Conservation (phyloP, 2,113 vertebrate species). For the Lagopus muta region DNA sequence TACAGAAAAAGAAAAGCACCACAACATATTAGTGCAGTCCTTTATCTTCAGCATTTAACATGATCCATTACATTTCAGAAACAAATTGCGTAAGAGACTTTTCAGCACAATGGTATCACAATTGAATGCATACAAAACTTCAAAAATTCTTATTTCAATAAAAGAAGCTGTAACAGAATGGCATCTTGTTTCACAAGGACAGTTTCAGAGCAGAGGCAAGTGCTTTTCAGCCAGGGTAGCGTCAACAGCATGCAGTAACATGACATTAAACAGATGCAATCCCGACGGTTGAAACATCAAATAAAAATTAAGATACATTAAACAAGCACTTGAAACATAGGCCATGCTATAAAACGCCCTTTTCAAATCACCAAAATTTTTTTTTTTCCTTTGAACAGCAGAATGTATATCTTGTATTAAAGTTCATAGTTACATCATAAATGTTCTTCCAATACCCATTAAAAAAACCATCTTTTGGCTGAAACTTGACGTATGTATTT, state of each 20-base stretch:
- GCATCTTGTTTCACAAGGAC: constrained; percentile 42
- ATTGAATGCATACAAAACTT: constrained; percentile 47
- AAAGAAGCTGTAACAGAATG: constrained; percentile 60
- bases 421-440: background rate
- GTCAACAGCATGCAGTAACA: constrained; percentile 53
- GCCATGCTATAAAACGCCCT: constrained; percentile 68
- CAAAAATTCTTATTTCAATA: constrained; percentile 19
- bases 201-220: constrained; percentile 53
- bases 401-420: constrained; percentile 2
- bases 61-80: background rate
- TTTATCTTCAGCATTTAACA: constrained; percentile 7
- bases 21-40: background rate
- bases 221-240: constrained; percentile 46
- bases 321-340: constrained; percentile 34
- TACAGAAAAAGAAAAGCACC: background rate
- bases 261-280: constrained; percentile 38
- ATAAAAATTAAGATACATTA: constrained; percentile 24
- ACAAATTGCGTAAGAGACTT: background rate
- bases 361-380: background rate
- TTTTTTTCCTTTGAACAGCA: background rate
- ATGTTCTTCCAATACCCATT: background rate
- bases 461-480: background rate
- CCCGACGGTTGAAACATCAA: constrained; percentile 43
- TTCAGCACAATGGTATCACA: constrained; percentile 7
- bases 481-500: constrained; percentile 5